Conservation (phyloP, 1,140 invertebrate species). For the Proales similis region DNA sequence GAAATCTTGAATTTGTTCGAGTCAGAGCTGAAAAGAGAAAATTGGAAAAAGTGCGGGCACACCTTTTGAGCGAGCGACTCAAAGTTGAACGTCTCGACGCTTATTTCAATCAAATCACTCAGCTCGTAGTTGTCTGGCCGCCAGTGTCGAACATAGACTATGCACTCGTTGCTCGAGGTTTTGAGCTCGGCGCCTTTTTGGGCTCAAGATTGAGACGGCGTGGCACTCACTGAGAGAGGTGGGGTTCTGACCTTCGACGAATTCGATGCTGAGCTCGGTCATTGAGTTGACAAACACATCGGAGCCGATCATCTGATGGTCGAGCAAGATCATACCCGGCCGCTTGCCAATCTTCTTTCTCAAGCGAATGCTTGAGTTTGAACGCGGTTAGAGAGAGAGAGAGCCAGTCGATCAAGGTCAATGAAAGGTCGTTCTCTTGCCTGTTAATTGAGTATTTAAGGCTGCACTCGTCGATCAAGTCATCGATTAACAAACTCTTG, state of each 20-base stretch:
- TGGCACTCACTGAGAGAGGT: no score
- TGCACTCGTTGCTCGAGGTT: background rate
- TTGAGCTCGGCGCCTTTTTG: constrained; percentile 5
- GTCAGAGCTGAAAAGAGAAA: no score
- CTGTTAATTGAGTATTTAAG: background rate
- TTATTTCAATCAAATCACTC: background rate
- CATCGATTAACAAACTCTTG: constrained; percentile 7
- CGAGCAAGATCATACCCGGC: constrained; percentile 15
- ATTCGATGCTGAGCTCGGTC: constrained; percentile 16
- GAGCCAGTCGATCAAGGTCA: no score
- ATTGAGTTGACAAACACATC: constrained; percentile 20
- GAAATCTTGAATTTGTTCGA: no score
- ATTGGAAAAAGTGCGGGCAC: no score
- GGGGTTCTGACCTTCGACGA: no score
- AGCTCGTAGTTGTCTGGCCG: constrained; percentile 16
- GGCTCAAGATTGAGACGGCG: no score
- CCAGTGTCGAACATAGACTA: constrained; percentile 21
- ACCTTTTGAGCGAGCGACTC: constrained; percentile 9
- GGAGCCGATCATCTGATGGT: constrained; percentile 11
- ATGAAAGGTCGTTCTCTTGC: no score
- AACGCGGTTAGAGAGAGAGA: no score
- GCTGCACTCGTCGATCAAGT: constrained; percentile 19
- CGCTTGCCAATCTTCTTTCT: constrained; percentile 16
- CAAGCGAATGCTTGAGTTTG: no score
- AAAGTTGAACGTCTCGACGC: background rate